Base-by-base conservation (phyloP, 1,140 invertebrate genomes). In the Lysiphlebus fabarum region DNA sequence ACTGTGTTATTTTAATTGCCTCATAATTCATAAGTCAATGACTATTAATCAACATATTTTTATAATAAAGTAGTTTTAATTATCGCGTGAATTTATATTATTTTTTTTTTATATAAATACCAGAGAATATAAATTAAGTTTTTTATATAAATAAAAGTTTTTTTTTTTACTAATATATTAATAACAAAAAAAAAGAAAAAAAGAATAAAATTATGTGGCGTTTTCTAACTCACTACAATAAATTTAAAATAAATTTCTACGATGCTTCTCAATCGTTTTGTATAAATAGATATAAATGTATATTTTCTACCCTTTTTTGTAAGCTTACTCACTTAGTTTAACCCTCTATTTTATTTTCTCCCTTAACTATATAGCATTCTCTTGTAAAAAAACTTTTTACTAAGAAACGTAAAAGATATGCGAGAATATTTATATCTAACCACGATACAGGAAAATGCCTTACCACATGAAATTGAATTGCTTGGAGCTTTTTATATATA, bases 191-290 rank as follows among this genome's bases (percentile, higher is more conserved):
- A n/a, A n/a, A n/a, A n/a, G n/a, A n/a, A n/a, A n/a, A n/a, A n/a
- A n/a, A n/a, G n/a, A n/a, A n/a, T n/a, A 26, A 26, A 26, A 26
- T 26, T 26, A 4, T 26, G 36, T 43, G 33, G 45, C 56, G 49
- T 17, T 49, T 51, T 58, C 51, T 58, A 58, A 51, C 40, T 51
- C 56, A 40, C 33, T 34, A 53, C 56, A 50, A 8, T n/a, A 48
- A 49, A 26, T 47, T 26, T 43, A 40, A 58, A 48, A 51, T 51
- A 53, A 58, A 58, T 58, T 58, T 33, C 41, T 33, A 41, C 45
- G 56, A 58, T 51, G 56, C 56, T 51, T 44, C 49, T 57, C 26
- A 11, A 57, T 50, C 26, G 26, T 36, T 57, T 36, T 38, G 49
- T 57, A 49, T 26, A 26, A 26, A 26, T 26, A 26, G 17, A 26